These are phyloP conservation scores for Atethmia centrago DNA, from an alignment of 2,888 invertebrate species.

Conservation along the genomic window DNA sequence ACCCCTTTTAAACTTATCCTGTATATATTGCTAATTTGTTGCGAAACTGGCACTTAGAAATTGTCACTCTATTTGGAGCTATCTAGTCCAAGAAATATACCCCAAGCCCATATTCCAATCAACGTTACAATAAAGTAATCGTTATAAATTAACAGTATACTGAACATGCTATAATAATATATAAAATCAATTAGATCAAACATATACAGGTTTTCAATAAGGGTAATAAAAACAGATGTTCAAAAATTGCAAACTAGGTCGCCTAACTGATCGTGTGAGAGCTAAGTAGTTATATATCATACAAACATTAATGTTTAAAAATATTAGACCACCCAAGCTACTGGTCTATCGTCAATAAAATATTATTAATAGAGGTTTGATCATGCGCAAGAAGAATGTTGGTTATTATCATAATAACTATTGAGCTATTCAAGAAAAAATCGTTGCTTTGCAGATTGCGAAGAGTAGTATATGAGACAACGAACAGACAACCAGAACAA, in stretches of 20 bases:
- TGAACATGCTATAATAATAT: slow-evolving; percentile 50
- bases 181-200: slow-evolving; percentile 59
- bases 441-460: neutral
- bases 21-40: neutral
- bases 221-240: slow-evolving; percentile 75
- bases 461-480: neutral
- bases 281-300: slow-evolving; percentile 70
- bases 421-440: slow-evolving; percentile 16
- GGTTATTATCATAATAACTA: slow-evolving; percentile 39
- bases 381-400: slow-evolving; percentile 26
- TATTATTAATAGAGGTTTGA: slow-evolving; percentile 38
- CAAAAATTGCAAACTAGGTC: slow-evolving; percentile 77
- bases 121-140: slow-evolving; percentile 50
- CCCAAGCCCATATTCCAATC: slow-evolving; percentile 38
- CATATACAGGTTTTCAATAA: slow-evolving; percentile 44
- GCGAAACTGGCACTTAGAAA: slow-evolving; percentile 6
- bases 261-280: slow-evolving; percentile 77
- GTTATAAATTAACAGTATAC: slow-evolving; percentile 48
- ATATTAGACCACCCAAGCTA: slow-evolving; percentile 60
- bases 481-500: neutral
- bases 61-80: slow-evolving; percentile 12
- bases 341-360: slow-evolving; percentile 31
- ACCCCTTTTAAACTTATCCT: no score
- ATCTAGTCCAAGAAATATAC: slow-evolving; percentile 30
- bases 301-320: slow-evolving; percentile 63